phyloP scores from a whole-genome alignment of 2,797 vertebrate species.

The Sciaenops ocellatus region DNA sequence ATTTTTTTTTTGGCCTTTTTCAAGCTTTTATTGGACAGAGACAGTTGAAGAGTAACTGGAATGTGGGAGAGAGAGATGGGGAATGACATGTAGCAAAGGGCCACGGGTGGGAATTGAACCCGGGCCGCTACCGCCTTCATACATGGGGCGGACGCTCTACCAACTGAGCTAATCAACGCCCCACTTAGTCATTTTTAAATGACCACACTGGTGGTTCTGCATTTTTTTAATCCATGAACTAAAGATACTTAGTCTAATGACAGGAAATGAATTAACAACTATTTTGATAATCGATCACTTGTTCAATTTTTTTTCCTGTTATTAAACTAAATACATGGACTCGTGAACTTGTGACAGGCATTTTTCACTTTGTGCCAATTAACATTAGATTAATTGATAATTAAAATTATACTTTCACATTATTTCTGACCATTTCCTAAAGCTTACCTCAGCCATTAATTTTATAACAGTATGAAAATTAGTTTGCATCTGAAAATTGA shows the following conservation, averaged over 20 bases:
- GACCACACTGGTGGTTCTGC: background rate
- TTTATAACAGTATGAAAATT: background rate
- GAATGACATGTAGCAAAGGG: no score
- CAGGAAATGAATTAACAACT: background rate
- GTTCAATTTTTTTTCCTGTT: no score
- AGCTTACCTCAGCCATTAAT: background rate
- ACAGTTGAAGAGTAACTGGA: no score
- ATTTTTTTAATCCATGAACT: background rate
- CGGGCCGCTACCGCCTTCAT: no score
- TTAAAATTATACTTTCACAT: background rate
- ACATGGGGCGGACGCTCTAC: no score
- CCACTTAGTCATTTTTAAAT: background rate
- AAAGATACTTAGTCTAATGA: background rate
- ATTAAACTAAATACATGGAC: background rate
- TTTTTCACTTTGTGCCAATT: background rate
- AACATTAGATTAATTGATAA: background rate
- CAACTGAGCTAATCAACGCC: no score
- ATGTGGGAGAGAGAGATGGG: no score
- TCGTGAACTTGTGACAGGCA: background rate
- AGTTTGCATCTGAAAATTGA: background rate
- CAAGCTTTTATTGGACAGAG: no score
- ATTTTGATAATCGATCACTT: background rate
- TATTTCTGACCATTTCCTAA: background rate
- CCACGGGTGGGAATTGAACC: no score
- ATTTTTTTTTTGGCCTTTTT: no score